These are phyloP conservation scores for Alethe diademata DNA, from an alignment of 2,113 vertebrate genomes.

Conservation along the genomic window DNA sequence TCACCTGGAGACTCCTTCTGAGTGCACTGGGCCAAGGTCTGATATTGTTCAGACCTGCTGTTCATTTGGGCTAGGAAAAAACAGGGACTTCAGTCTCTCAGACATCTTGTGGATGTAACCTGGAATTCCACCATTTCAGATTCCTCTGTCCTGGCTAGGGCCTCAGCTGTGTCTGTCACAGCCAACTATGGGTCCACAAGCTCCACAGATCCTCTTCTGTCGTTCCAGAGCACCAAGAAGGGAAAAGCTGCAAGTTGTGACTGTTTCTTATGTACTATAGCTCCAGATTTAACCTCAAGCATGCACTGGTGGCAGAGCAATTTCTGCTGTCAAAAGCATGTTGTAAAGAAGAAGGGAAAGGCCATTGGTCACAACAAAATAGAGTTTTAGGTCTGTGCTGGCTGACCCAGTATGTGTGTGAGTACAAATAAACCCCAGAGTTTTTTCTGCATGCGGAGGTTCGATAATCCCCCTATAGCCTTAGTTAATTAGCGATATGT, in stretches of 20 bases:
- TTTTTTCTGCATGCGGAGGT: not conserved
- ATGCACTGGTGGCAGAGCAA: not conserved
- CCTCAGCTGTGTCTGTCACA: not conserved
- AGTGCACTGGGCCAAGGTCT: not conserved
- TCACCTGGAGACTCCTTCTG: not conserved
- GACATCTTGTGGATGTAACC: not conserved
- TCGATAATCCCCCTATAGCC: not conserved
- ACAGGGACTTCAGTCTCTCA: not conserved
- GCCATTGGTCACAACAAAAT: not conserved
- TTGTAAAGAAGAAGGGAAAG: not conserved
- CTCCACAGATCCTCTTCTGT: not conserved
- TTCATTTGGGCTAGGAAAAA: not conserved
- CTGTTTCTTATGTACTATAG: accelerated
- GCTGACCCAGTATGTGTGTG: not conserved
- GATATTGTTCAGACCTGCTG: not conserved
- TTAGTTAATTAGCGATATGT: not conserved
- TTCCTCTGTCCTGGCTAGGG: not conserved
- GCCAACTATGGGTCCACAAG: accelerated
- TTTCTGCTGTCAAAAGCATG: not conserved
- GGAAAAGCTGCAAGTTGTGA: accelerated
- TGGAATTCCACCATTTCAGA: not conserved
- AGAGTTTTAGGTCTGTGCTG: not conserved
- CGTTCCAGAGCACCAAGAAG: not conserved
- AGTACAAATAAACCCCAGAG: not conserved
- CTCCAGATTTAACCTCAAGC: not conserved